Base-by-base conservation (phyloP, 2,797 vertebrate genomes). In the Bovichtus variegatus region DNA sequence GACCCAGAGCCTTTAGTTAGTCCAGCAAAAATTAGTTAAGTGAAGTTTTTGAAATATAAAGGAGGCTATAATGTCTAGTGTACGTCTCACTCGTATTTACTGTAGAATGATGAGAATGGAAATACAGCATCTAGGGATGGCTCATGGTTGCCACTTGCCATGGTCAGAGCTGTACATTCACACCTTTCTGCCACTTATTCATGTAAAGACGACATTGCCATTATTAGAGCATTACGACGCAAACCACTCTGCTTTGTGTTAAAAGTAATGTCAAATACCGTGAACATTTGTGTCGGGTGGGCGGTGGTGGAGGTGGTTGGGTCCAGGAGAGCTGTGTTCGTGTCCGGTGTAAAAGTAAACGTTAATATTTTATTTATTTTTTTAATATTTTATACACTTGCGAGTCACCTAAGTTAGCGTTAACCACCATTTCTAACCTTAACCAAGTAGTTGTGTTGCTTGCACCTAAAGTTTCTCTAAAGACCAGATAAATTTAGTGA, bases 161-260 rank as follows among this genome's bases (percentile, higher is more conserved):
- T 65, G 74, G 18, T 40, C 51, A 15, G 51, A 62, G 58, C 62
- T 36, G 51, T 66, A 40, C 62, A 78, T 50, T 8, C 74, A 69
- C 73, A 74, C 51, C n/a, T n/a, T n/a, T n/a, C n/a, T 58, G 87
- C 74, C 71, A 67, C 46, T 40, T 43, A 83, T 89, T 91, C 23
- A 34, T 11, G 34, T 34, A 46, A 60, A 67, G 6, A 77, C 29
- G 27, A 49, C n/a, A 19, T 13, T 16, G 36, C 19, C n/a, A 41
- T 46, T 21, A 18, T 57, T 27, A 29, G 18, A 18, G 55, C 47
- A 34, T 70, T 19, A 62, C 18, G 10, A 43, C 9, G 27, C 21
- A 55, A 12, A 38, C 13, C 23, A 40, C 12, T 18, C n/a, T 5
- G 9, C 5, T n/a, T 40, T n/a, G n/a, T n/a, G n/a, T n/a, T n/a